phyloP scores from a whole-genome alignment of 2,113 vertebrate species.

The Apistogramma diplotaenia region DNA sequence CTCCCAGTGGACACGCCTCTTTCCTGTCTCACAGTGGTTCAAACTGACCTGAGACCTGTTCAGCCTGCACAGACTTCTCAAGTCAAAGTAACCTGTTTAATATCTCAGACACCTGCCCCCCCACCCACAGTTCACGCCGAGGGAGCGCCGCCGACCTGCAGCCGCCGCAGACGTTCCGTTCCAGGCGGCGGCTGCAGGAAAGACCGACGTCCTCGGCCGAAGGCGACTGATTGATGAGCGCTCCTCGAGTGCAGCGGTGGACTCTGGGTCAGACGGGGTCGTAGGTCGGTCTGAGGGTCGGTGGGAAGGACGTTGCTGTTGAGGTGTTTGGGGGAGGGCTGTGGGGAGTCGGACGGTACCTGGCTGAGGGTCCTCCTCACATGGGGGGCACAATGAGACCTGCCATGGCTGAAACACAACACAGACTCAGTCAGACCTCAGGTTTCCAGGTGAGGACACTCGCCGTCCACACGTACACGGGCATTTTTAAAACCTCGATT shows the following conservation, averaged over 20 bases:
- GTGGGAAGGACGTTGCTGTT: slow-evolving; percentile 26
- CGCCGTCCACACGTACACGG: not conserved
- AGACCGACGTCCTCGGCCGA: not conserved
- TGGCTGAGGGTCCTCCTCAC: slow-evolving; percentile 63
- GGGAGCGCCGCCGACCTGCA: not conserved
- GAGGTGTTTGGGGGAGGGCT: slow-evolving; percentile 14
- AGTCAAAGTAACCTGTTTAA: not conserved
- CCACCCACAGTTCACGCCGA: not conserved
- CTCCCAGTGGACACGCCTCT: slow-evolving; percentile 26
- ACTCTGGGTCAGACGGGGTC: slow-evolving; percentile 5
- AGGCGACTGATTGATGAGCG: not conserved
- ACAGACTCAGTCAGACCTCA: not conserved
- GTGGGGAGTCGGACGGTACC: not conserved
- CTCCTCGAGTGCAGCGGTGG: not conserved
- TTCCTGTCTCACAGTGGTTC: slow-evolving; percentile 58
- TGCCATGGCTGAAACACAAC: slow-evolving; percentile 79
- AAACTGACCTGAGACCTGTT: slow-evolving; percentile 33
- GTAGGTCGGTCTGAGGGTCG: not conserved
- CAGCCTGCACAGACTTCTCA: slow-evolving; percentile 1
- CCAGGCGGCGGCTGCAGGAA: not conserved
- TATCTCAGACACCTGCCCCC: not conserved
- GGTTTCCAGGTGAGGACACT: not conserved
- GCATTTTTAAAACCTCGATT: not conserved
- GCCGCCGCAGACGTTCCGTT: not conserved
- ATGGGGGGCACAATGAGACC: slow-evolving; percentile 84